Percentiles rank a stretch among this genome's conserved stretches.
These are phyloP conservation scores for Macropodus opercularis DNA, from an alignment of 2,797 vertebrate genomes.

Conservation along the genomic window DNA sequence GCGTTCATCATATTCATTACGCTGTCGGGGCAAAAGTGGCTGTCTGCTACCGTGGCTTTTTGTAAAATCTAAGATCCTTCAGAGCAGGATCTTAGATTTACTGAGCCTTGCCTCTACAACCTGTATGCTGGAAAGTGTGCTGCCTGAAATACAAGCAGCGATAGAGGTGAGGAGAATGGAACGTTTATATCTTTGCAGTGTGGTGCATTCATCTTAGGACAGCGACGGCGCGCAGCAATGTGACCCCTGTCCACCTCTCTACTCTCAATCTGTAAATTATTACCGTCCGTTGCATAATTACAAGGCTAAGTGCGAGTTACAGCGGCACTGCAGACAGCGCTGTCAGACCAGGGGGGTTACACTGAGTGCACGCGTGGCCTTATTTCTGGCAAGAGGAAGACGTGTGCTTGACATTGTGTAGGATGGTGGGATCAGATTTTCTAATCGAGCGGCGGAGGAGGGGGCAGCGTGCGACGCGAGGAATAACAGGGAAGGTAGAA, in stretches of 20 bases:
- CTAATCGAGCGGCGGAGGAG: slow-evolving; percentile 43
- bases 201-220: slow-evolving; percentile 45
- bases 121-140: not conserved
- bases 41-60: not conserved
- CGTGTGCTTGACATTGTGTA: slow-evolving; percentile 30
- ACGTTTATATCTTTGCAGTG: slow-evolving; percentile 24
- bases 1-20: not conserved
- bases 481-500: not conserved
- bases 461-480: slow-evolving; percentile 22
- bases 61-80: too few relatives aligned
- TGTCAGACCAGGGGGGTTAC: slow-evolving; percentile 32
- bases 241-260: slow-evolving; percentile 35
- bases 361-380: slow-evolving; percentile 9
- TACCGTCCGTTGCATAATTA: slow-evolving; percentile 63
- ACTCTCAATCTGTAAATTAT: slow-evolving; percentile 59
- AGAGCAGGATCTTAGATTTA: not conserved
- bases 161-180: slow-evolving; percentile 19
- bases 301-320: slow-evolving; percentile 41
- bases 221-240: slow-evolving; percentile 22
- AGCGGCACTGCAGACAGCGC: slow-evolving; percentile 26
- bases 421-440: slow-evolving; percentile 44
- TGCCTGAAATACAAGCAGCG: slow-evolving; percentile 10
- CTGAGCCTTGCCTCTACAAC: not conserved
- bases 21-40: not conserved
- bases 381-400: slow-evolving; percentile 26